Base-by-base conservation (phyloP, 2,888 invertebrate species). In the Diarsia dahlii region DNA sequence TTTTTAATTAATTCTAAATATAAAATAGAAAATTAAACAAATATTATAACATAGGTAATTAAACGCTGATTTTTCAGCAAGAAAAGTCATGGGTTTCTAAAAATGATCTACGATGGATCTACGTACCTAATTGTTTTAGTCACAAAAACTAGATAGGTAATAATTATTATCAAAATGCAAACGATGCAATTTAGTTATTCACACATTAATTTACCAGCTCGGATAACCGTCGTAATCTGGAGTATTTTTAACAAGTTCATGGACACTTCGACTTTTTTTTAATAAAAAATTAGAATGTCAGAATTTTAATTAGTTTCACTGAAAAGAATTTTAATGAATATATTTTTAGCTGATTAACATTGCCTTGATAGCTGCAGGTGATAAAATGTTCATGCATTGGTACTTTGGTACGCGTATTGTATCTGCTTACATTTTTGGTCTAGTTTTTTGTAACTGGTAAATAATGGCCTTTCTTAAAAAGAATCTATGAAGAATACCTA, bases 251-350 rank as follows among this genome's bases (percentile, higher is more conserved):
- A 67, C 66, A 73, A 78, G 79, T 78, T 76, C 81, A 78, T 63
- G 80, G 71, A 71, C 66, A 65, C n/a, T 28, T 13, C 2, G 39
- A 15, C 15, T n/a, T 65, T 72, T 45, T 45, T 20, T 18, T 8
- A 6, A 6, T 20, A 71, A 46, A 65, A 78, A 69, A 18, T 20
- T 77, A 54, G 50, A 76, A 74, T 71, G 72, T 65, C 65, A 73
- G 80, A 74, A 87, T 80, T 87, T 84, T 84, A 81, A 87, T 86
- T 76, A 80, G 80, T 72, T 82, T 74, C 65, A 76, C 28, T 77
- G 54, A 52, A 67, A 82, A 70, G 81, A 82, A 88, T 85, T 80
- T 87, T 87, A 87, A 84, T 88, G 67, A 84, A 78, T 74, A 69
- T 68, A 81, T 81, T 78, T 63, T 68, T 76, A 71, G 69, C 81